Conservation (phyloP, 2,113 vertebrate species). For the Hippocampus mohnikei region DNA sequence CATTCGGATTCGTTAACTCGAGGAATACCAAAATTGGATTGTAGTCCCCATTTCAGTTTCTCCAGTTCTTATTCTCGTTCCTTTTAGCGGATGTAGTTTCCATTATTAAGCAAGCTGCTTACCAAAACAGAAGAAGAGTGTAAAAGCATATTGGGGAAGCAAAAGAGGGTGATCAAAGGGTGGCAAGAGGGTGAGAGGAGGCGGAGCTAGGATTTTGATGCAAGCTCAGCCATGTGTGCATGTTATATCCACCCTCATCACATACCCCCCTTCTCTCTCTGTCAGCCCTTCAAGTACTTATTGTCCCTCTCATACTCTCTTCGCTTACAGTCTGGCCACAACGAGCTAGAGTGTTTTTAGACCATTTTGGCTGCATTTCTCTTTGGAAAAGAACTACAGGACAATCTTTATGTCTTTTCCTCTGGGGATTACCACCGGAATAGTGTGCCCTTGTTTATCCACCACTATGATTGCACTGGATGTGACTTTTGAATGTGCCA, state of each 20-base stretch:
- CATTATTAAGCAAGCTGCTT: background rate
- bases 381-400: constrained; percentile 23
- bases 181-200: constrained; percentile 28
- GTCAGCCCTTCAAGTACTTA: constrained; percentile 31
- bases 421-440: constrained; percentile 24
- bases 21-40: background rate
- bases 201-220: constrained; percentile 46
- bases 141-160: constrained; percentile 8
- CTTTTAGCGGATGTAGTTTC: too few relatives aligned
- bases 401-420: constrained; percentile 6
- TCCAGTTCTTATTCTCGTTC: too few relatives aligned
- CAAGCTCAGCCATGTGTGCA: constrained; percentile 31
- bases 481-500: constrained; percentile 48
- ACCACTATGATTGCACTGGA: constrained; percentile 63
- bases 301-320: constrained; percentile 27
- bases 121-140: background rate
- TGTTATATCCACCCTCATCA: constrained; percentile 23
- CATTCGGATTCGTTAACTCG: background rate
- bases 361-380: background rate
- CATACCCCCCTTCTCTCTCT: constrained; percentile 21
- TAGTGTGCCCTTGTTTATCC: constrained; percentile 16
- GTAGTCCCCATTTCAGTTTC: background rate
- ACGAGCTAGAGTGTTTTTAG: constrained; percentile 24
- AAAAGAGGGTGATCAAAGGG: constrained; percentile 9
- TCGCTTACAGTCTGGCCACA: constrained; percentile 42